Base-by-base conservation (phyloP, 2,113 vertebrate species). In the Erinaceus europaeus region DNA sequence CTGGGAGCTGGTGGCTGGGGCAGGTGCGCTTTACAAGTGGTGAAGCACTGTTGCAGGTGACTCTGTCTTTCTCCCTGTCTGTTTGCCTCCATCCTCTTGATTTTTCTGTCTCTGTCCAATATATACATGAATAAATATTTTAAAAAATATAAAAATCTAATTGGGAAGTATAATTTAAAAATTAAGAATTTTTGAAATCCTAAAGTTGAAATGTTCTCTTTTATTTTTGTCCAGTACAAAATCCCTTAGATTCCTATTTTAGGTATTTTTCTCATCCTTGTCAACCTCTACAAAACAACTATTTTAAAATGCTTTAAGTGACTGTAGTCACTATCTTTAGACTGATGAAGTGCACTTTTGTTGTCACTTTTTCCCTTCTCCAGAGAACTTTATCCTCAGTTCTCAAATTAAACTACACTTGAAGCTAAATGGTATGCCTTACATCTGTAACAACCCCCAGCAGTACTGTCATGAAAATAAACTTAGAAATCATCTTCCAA, bases 201-300 rank as follows among this genome's bases (percentile, higher is more conserved):
- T 62, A 12, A 81, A 29, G 2, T 42, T 46, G 4, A 65, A 7
- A 9, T 57, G 1, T 23, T 75, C 36, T 48, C 20, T 29, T n/a
- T 0, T 18, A 34, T 34, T 75, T 72, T 25, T n/a, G 4, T 21
- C 12, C 25, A 68, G 3, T 11, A 21, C 2, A 4, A 3, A 15
- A 21, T 42, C 18, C 2, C 8, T n/a, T 40, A n/a, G n/a, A 46
- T 59, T 17, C 34, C 14, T 25, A 23, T 6, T 2, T 71, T 40
- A 25, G 6, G 13, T 3, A 80, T 42, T 46, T 11, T 75, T 32
- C 2, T 68, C 38, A 46, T 10, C 7, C 2, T 34, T 1, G 23
- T 67, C 17, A 36, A 1, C 3, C 1, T 13, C 73, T 25, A 0
- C 12, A 29, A 4, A 8, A 8, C 2, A 21, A 48, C 40, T 23